These are phyloP conservation scores for Germaria angustata DNA, from an alignment of 2,888 invertebrate species.

Conservation along the genomic window DNA sequence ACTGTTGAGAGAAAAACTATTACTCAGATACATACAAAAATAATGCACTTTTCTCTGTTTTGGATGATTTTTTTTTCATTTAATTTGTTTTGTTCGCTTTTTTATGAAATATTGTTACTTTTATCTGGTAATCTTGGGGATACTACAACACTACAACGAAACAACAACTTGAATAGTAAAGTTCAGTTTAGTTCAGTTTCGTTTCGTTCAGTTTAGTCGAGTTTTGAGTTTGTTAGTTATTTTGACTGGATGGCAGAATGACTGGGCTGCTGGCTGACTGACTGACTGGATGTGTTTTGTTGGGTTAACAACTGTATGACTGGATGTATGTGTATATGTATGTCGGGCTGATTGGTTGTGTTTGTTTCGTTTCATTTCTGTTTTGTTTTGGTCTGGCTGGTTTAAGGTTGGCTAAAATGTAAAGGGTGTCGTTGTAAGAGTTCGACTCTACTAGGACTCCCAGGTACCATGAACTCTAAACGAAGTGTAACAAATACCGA, in stretches of 20 bases:
- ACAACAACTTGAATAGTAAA: constrained; percentile 50
- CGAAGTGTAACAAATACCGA: constrained; percentile 66
- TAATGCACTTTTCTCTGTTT: neutral
- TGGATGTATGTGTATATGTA: too few species aligned
- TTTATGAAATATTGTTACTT: constrained; percentile 46
- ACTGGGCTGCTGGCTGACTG: constrained; percentile 32
- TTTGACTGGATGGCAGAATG: constrained; percentile 35
- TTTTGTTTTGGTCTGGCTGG: constrained; percentile 35
- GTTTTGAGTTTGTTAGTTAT: constrained; percentile 51
- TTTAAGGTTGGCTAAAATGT: constrained; percentile 21
- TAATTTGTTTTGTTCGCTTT: constrained; percentile 34
- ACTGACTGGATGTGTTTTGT: constrained; percentile 39
- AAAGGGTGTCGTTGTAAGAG: constrained; percentile 51
- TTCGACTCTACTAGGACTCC: constrained; percentile 54
- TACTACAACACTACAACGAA: constrained; percentile 40
- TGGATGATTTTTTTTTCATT: neutral
- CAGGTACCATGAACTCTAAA: constrained; percentile 65
- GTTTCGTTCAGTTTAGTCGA: constrained; percentile 31
- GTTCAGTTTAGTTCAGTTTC: constrained; percentile 41
- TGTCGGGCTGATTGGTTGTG: constrained; percentile 42
- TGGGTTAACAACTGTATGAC: constrained; percentile 45
- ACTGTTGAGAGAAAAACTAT: constrained; percentile 32
- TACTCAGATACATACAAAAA: constrained; percentile 21
- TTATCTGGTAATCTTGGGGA: constrained; percentile 53
- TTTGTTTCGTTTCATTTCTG: constrained; percentile 34